These are phyloP conservation scores for Luperina testacea DNA, from an alignment of 2,888 invertebrate species.

Conservation along the genomic window DNA sequence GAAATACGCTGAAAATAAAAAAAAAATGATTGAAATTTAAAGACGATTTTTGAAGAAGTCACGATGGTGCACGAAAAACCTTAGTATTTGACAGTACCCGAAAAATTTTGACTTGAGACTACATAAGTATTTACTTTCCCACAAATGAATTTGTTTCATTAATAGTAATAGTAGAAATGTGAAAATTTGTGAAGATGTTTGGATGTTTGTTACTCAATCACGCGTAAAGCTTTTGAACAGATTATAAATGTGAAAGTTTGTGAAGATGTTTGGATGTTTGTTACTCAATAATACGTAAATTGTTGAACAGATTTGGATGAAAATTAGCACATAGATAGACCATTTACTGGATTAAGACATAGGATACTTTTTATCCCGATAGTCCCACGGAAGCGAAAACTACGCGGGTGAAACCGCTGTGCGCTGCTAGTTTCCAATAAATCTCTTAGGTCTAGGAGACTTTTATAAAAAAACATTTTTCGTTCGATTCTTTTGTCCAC, in stretches of 20 bases:
- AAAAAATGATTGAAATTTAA: neutral
- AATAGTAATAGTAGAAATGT: neutral
- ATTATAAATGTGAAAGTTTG: no score
- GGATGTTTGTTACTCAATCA: no score
- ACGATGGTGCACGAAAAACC: neutral
- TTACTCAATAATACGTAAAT: no score
- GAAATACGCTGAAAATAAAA: neutral
- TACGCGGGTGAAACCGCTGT: no score
- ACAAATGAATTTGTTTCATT: neutral
- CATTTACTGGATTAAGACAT: no score
- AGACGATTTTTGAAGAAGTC: neutral
- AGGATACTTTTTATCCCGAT: no score
- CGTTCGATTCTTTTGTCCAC: neutral
- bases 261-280: no score
- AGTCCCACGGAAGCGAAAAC: no score
- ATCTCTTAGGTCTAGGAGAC: neutral
- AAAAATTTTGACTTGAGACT: neutral
- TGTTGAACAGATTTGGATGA: no score
- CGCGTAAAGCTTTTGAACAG: no score
- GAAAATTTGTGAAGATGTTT: no score
- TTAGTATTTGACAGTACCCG: neutral
- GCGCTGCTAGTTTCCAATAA: neutral
- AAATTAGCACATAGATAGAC: no score
- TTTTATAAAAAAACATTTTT: neutral
- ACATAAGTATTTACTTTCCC: neutral